Base-by-base conservation (phyloP, 2,113 vertebrate species). In the Phyllopteryx taeniolatus region DNA sequence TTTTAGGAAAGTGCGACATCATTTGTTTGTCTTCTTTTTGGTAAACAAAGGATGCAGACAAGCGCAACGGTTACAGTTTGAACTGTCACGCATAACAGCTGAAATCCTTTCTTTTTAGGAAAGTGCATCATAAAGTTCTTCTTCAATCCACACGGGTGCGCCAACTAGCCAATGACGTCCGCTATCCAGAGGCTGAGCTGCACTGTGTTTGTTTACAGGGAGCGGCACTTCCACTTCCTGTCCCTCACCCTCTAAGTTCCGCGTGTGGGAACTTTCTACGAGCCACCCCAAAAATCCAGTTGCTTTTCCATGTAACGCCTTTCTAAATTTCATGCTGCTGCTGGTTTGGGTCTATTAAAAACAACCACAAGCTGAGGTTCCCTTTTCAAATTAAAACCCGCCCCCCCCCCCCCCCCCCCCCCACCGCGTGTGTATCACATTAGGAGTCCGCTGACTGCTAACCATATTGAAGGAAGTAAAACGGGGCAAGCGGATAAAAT, bases 331-430 rank as follows among this genome's bases (percentile, higher is more conserved):
- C 1, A 79, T 76, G 71, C 59, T 72, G 57, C 72, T 75, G 53
- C 70, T 70, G 70, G 35, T 59, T 60, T 67, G 70, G 19, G 63
- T 83, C 65, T 76, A 81, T 83, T 82, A 74, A 70, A 79, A 61
- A 72, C 69, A 68, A 70, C 74, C 71, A 53, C 57, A 66, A 84
- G 47, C 75, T 76, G 56, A 33, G 46, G 74, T 82, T 80, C 69
- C n/a, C 65, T 72, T 61, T 80, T 83, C 76, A 71, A 79, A 83
- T 83, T 83, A 78, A 82, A 87, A 78, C 68, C 2, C 43, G 10
- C 66, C 76, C 72, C 61, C n/a, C n/a, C 8, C 60, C 75, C 74
- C 85, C 83, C 73, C 79, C 10, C 57, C 75, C 74, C 85, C 83
- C 73, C 79, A 8, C 57, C 27, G 27, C 27, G 27, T 27, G 72